Conservation (phyloP, 2,113 vertebrate genomes). For the Nycticryphes semicollaris region DNA sequence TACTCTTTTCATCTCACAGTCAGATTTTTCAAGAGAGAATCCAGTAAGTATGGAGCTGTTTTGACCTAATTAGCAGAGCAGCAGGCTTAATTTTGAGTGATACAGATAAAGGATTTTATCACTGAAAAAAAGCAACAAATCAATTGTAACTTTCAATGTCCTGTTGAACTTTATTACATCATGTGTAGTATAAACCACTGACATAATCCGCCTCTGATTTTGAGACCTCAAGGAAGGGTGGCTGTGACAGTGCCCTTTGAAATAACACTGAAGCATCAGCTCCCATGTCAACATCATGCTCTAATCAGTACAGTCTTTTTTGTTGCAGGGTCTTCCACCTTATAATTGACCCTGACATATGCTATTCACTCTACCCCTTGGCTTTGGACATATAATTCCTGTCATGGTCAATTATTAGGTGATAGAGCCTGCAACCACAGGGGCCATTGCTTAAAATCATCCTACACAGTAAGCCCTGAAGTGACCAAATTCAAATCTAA, state of each 20-base stretch:
- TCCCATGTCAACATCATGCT: conserved; percentile 59
- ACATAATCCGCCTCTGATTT: conserved; percentile 41
- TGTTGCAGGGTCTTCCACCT: conserved; percentile 67
- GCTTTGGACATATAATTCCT: conserved; percentile 65
- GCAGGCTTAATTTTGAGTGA: neutral
- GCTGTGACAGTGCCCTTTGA: conserved; percentile 51
- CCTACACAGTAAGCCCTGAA: conserved; percentile 32
- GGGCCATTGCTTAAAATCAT: conserved; percentile 50
- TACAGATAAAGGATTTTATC: neutral
- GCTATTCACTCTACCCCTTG: conserved; percentile 66
- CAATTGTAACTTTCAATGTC: neutral
- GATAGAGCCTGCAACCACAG: conserved; percentile 61
- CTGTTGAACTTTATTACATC: conserved; percentile 3
- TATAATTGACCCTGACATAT: conserved; percentile 74
- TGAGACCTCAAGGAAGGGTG: conserved; percentile 25
- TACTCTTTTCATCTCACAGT: neutral
- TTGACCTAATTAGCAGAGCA: conserved; percentile 23
- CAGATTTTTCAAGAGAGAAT: neutral
- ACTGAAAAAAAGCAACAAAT: neutral
- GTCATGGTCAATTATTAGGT: conserved; percentile 72
- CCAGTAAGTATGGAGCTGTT: neutral
- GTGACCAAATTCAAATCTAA: conserved; percentile 55
- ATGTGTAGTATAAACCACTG: neutral
- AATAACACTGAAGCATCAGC: conserved; percentile 55
- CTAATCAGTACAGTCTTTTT: conserved; percentile 70